Base-by-base conservation (phyloP, 1,140 invertebrate genomes). In the Portunus trituberculatus region DNA sequence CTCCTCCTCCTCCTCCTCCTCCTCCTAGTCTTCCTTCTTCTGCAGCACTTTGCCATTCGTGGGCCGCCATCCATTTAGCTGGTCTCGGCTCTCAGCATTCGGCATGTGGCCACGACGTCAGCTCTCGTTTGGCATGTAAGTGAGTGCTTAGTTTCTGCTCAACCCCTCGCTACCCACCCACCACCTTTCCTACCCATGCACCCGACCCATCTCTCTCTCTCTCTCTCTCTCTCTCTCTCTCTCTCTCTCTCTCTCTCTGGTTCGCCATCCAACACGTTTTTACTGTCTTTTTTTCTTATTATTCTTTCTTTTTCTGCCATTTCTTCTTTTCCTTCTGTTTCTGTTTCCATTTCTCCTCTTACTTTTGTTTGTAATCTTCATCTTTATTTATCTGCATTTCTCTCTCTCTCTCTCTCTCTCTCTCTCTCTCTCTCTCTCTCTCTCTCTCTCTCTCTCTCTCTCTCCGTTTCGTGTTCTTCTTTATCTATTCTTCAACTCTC, bases 121-220 rank as follows among this genome's bases (percentile, higher is more conserved):
- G 87, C 39, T 89, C 87, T 89, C 31, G 87, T 89, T 89, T 89
- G 45, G 87, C 87, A 89, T 89, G 39, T 46, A 89, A 89, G 87
- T 89, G 87, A 46, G n/a, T 46, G n/a, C 31, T 89, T 89, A 48
- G 87, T 89, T 59, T 86, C 92, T 86, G 92, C 46, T 59, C 82
- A 14, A 48, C 32, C 14, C n/a, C 6, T 28, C 28, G 6, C 46
- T n/a, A 25, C 82, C 59, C n/a, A 25, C 12, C 59, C 8, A 82
- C 32, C 76, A 31, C 84, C 39, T 48, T 29, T 31, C 31, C 46
- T 52, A 52, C 84, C 25, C 46, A 45, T 2, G 20, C 48, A n/a
- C 32, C 29, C 83, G 45, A 16, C 20, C 92, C 45, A 32, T 48
- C 92, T 46, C 76, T 46, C 32, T 48, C 92, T 32, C 39, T 86